These are phyloP conservation scores for Ceratosolen solmsi DNA, from an alignment of 1,140 invertebrate genomes.

Conservation along the genomic window DNA sequence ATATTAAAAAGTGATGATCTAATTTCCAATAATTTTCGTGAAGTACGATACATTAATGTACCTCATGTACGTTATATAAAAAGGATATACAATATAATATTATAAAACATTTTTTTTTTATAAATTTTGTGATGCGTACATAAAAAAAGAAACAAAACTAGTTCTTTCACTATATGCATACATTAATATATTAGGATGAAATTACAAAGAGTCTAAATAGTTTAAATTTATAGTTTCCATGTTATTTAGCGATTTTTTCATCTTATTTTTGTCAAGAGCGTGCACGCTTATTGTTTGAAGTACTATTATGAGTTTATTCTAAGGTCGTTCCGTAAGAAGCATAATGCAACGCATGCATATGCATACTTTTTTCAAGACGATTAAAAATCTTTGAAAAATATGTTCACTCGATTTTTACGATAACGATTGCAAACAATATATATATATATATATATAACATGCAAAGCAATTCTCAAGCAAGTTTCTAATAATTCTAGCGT, in stretches of 20 bases:
- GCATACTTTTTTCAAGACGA: not conserved
- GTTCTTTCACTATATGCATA: not conserved
- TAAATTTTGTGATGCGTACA: not conserved
- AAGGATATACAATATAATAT: no score
- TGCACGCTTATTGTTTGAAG: not conserved
- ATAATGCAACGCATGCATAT: not conserved
- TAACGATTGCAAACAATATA: not conserved
- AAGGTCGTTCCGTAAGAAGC: not conserved
- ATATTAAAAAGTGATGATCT: not conserved
- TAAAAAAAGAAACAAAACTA: not conserved
- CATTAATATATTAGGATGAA: not conserved
- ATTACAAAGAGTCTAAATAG: not conserved
- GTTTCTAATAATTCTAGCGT: constrained; percentile 22
- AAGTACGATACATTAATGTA: not conserved
- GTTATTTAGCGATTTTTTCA: constrained; percentile 6
- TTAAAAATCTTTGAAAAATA: not conserved
- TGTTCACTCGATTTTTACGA: not conserved
- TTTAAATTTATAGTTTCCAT: constrained; percentile 15
- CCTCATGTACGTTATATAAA: no score
- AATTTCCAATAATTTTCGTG: not conserved
- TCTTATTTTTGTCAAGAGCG: not conserved
- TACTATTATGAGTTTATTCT: not conserved
- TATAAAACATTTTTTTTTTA: not conserved
- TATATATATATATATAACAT: constrained; percentile 7
- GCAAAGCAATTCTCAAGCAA: constrained; percentile 19